Evolutionary conservation across 2,888 invertebrate species (phyloP).

Genomic region (Drosophila austrosaltans): DNA sequence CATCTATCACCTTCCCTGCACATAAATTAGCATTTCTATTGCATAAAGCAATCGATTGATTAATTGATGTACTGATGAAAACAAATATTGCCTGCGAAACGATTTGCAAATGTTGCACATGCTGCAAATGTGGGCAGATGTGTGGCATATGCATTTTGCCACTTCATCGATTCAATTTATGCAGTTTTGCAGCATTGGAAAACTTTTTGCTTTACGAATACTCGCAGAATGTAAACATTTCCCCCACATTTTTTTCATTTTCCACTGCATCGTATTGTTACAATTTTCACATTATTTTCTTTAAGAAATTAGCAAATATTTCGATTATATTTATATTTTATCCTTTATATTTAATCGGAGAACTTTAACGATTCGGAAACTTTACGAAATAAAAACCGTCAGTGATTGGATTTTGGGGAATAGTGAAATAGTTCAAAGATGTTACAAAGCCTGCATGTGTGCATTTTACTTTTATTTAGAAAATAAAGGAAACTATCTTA

Average conservation of each 20-base stretch:
- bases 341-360: no score
- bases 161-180: background rate
- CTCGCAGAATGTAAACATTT: background rate
- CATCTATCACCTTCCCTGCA: constrained; percentile 5
- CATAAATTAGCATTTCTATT: constrained; percentile 35
- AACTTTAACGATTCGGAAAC: no score
- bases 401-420: no score
- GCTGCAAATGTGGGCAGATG: background rate
- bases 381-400: no score
- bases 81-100: constrained; percentile 8
- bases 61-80: constrained; percentile 16
- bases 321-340: no score
- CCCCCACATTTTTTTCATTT: background rate
- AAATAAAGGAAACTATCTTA: background rate
- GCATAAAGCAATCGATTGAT: constrained; percentile 24
- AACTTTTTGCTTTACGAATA: background rate
- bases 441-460: no score
- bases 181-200: background rate
- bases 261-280: background rate
- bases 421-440: no score
- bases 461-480: no score
- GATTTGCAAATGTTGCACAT: constrained; percentile 3
- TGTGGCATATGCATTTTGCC: constrained; percentile 2
- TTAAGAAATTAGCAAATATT: background rate
- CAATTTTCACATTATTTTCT: background rate